Percentiles rank a stretch among this genome's conserved stretches.
Conservation (phyloP, 2,113 vertebrate genomes). For the Crotalus tigris region DNA sequence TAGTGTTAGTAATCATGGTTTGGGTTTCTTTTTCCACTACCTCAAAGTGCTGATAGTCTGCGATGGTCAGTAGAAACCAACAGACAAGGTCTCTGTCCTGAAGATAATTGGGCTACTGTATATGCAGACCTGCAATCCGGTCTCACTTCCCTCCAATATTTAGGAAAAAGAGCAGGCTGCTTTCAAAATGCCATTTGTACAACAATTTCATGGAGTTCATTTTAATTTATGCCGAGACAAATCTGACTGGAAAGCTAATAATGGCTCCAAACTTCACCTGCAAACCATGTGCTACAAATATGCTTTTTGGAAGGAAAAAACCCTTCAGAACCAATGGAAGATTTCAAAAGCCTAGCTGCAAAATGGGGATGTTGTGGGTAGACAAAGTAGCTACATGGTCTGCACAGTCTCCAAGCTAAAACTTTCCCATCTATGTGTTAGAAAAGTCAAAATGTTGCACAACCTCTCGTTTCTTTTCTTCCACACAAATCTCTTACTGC, state of each 20-base stretch:
- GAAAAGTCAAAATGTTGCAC: background rate
- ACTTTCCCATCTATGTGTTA: background rate
- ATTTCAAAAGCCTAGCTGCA: background rate
- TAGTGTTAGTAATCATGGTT: background rate
- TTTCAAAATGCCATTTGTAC: background rate
- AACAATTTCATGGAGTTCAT: background rate
- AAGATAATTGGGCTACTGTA: background rate
- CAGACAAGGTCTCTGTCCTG: background rate
- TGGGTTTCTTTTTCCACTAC: background rate
- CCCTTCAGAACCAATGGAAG: background rate
- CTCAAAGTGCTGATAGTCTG: background rate
- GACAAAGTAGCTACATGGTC: background rate
- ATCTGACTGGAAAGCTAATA: background rate
- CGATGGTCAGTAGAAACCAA: background rate
- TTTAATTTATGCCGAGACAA: background rate
- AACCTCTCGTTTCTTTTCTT: background rate
- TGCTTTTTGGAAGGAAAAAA: background rate
- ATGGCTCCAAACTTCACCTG: background rate
- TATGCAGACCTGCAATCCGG: background rate
- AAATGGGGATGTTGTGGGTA: background rate
- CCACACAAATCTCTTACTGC: background rate
- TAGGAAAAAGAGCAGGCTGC: background rate
- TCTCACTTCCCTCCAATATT: background rate
- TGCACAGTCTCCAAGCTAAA: background rate
- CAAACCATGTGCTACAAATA: background rate